phyloP scores from a whole-genome alignment of 2,888 invertebrate species.

The Mechanitis mazaeus region DNA sequence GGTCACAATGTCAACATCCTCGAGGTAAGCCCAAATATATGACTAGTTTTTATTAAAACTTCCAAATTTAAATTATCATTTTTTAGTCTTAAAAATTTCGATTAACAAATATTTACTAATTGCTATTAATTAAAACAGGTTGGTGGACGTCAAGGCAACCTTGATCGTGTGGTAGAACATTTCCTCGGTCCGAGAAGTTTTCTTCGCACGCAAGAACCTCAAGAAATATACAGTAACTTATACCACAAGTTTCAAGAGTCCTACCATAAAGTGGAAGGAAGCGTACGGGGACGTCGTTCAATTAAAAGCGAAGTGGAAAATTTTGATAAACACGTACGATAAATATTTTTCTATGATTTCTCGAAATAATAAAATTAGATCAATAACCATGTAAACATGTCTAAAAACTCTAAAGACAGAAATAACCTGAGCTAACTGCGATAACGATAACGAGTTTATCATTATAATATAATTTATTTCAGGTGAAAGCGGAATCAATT shows the following conservation, averaged over 20 bases:
- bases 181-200: constrained; percentile 85
- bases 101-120: background rate
- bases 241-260: constrained; percentile 47
- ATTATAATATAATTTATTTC: constrained; percentile 4
- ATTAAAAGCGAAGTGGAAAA: constrained; percentile 63
- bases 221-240: constrained; percentile 52
- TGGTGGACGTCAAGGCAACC: constrained; percentile 85
- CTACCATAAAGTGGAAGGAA: constrained; percentile 64
- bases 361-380: background rate
- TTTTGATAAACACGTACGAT: constrained; percentile 65
- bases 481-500: constrained; percentile 62
- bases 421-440: too few relatives aligned
- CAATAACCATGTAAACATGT: too few relatives aligned
- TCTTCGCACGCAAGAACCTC: constrained; percentile 67
- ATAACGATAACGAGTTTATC: background rate
- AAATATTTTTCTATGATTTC: constrained; percentile 7
- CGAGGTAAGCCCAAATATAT: constrained; percentile 68
- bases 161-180: constrained; percentile 84
- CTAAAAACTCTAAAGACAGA: background rate
- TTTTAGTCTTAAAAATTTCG: background rate
- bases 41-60: too few relatives aligned
- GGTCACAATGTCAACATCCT: constrained; percentile 86
- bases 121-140: constrained; percentile 47
- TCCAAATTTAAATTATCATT: too few relatives aligned
- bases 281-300: constrained; percentile 61